Evolutionary conservation across 2,888 invertebrate species (phyloP).

Genomic region (Leptopilina syphax): DNA sequence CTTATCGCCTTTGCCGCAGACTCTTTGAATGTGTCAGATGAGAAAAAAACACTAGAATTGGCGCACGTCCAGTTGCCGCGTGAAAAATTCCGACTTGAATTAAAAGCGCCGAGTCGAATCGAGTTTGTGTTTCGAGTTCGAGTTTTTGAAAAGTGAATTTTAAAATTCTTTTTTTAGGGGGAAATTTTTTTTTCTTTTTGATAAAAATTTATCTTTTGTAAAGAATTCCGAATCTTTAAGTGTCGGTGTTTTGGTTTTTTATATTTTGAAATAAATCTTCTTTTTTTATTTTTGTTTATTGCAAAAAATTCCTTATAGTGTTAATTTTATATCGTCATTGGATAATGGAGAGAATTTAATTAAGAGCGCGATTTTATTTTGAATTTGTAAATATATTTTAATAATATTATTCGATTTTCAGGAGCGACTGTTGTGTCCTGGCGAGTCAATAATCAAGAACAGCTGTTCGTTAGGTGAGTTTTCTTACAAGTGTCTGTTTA

Average conservation of each 20-base stretch:
- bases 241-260: too few species aligned
- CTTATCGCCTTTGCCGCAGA: constrained; percentile 30
- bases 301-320: background rate
- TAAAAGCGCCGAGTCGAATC: constrained; percentile 38
- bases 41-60: constrained; percentile 30
- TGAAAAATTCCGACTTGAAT: constrained; percentile 15
- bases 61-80: constrained; percentile 33
- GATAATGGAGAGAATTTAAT: background rate
- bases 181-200: background rate
- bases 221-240: background rate
- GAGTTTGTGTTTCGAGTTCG: constrained; percentile 38
- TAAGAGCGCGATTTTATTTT: background rate
- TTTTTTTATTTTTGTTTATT: background rate
- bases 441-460: constrained; percentile 97
- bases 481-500: background rate
- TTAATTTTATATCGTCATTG: background rate
- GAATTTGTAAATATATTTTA: constrained; percentile 41
- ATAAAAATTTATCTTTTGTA: too few species aligned
- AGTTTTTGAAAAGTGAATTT: constrained; percentile 30
- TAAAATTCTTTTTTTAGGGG: background rate
- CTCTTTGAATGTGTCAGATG: constrained; percentile 12
- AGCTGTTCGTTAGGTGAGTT: constrained; percentile 95
- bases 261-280: background rate
- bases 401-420: constrained; percentile 77
- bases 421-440: constrained; percentile 98